These are phyloP conservation scores for Plebejus anna DNA, from an alignment of 2,888 invertebrate genomes.

Conservation along the genomic window DNA sequence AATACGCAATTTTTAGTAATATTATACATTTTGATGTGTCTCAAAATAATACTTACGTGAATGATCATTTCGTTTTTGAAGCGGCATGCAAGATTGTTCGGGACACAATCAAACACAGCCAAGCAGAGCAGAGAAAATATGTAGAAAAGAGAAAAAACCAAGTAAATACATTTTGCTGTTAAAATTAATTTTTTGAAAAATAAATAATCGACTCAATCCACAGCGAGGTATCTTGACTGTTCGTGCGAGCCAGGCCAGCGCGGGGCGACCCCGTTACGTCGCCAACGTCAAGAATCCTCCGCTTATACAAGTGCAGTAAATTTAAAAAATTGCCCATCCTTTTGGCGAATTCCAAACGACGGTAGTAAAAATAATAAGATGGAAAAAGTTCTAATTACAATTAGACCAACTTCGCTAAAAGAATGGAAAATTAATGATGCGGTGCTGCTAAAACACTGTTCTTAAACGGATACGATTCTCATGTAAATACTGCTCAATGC, in stretches of 20 bases:
- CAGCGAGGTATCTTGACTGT: slow-evolving; percentile 71
- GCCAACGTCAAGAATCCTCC: slow-evolving; percentile 63
- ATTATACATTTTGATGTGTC: slow-evolving; percentile 68
- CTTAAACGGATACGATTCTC: slow-evolving; percentile 34
- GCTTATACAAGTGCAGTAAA: slow-evolving; percentile 73
- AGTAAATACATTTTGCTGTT: slow-evolving; percentile 83
- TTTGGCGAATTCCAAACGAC: slow-evolving; percentile 49
- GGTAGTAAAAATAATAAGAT: slow-evolving; percentile 33
- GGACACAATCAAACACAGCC: slow-evolving; percentile 90
- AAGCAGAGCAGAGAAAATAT: slow-evolving; percentile 91
- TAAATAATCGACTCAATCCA: slow-evolving; percentile 72
- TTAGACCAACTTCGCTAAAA: slow-evolving; percentile 49
- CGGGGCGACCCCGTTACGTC: not conserved
- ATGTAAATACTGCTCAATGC: slow-evolving; percentile 26
- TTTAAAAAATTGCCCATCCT: slow-evolving; percentile 64
- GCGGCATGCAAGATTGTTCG: slow-evolving; percentile 88
- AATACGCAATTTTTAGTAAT: slow-evolving; percentile 42
- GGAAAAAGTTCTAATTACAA: slow-evolving; percentile 25
- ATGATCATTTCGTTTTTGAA: slow-evolving; percentile 85
- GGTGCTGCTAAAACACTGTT: slow-evolving; percentile 72
- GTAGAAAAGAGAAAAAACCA: slow-evolving; percentile 87
- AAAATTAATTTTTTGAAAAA: slow-evolving; percentile 76
- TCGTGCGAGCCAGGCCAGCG: slow-evolving; percentile 34
- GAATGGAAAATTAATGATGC: slow-evolving; percentile 63
- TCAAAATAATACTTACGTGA: slow-evolving; percentile 87